Percentiles rank a stretch among this genome's conserved stretches.
Conservation (phyloP, 37 sponge, comb jelly and placozoan species). For the Lycopodina hypogea region DNA sequence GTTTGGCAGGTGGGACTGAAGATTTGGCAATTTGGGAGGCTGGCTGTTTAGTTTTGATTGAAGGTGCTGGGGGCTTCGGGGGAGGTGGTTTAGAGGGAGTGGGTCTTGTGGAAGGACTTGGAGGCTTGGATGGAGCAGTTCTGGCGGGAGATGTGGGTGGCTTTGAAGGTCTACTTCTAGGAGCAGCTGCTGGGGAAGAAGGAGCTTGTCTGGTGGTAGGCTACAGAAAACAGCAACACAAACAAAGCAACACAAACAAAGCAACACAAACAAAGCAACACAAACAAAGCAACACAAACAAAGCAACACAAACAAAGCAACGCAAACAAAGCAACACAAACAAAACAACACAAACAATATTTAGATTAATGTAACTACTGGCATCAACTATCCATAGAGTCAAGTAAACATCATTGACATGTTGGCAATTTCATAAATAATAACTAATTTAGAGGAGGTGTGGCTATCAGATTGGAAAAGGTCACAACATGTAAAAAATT, state of each 20-base stretch:
- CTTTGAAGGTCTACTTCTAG: not conserved
- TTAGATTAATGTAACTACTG: no score
- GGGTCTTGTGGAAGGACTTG: not conserved
- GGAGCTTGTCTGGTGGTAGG: slow-evolving; percentile 4
- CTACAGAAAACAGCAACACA: not conserved
- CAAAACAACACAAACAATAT: not conserved
- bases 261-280: not conserved
- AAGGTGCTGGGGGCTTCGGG: not conserved
- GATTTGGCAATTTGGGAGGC: not conserved
- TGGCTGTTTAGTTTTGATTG: not conserved
- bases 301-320: not conserved
- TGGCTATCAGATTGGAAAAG: no score
- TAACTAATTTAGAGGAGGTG: no score
- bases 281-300: not conserved
- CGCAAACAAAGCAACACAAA: no score
- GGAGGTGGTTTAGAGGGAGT: slow-evolving; percentile 13
- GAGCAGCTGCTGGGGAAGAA: not conserved
- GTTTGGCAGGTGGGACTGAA: slow-evolving; percentile 2
- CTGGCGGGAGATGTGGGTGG: not conserved
- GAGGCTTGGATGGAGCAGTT: slow-evolving; percentile 4
- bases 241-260: no score
- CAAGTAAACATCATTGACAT: no score
- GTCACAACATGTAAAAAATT: no score
- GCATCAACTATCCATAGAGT: no score
- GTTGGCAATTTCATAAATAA: no score